Base-by-base conservation (phyloP, 2,797 vertebrate genomes). In the Sebastes cheni region DNA sequence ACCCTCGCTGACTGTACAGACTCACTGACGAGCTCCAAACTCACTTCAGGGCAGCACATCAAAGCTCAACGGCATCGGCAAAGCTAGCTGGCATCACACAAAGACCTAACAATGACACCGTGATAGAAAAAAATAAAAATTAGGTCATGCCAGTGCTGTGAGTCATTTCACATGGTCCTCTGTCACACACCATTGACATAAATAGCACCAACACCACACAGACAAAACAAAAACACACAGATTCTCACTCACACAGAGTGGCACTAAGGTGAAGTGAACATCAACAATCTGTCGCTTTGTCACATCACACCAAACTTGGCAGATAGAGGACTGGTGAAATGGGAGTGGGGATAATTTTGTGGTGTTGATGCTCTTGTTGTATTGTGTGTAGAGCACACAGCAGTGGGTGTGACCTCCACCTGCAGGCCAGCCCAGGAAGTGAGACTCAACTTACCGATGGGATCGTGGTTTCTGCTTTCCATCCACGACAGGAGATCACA, bases 351-450 rank as follows among this genome's bases (percentile, higher is more conserved):
- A 13, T 9, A 66, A 50, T 65, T 69, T 27, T 54, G 76, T 60
- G 61, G 27, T 59, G 65, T 12, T 75, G 62, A 27, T 75, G 75
- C 54, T 85, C 4, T 3, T 74, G 20, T 50, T 73, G 60, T 34
- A 55, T 25, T 54, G 70, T 84, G 67, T 79, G 67, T 67, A 4
- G n/a, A 75, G 30, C 64, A 42, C 65, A 77, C 68, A 76, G 74
- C 77, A 69, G 68, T 71, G 79, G 81, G 86, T 81, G 89, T 93
- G 92, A 93, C 89, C 90, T 93, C 91, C 94, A 92, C 88, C 94
- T 95, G 91, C 93, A 95, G 94, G 91, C 81, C 82, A 81, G 42
- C 61, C 72, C 70, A 79, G 88, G 89, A 89, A 95, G 87, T 94
- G 87, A 93, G 69, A 64, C 46, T 83, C 52, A 84, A 81, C 89